These are phyloP conservation scores for Lontra canadensis DNA, from an alignment of 2,113 vertebrate genomes.

Conservation along the genomic window DNA sequence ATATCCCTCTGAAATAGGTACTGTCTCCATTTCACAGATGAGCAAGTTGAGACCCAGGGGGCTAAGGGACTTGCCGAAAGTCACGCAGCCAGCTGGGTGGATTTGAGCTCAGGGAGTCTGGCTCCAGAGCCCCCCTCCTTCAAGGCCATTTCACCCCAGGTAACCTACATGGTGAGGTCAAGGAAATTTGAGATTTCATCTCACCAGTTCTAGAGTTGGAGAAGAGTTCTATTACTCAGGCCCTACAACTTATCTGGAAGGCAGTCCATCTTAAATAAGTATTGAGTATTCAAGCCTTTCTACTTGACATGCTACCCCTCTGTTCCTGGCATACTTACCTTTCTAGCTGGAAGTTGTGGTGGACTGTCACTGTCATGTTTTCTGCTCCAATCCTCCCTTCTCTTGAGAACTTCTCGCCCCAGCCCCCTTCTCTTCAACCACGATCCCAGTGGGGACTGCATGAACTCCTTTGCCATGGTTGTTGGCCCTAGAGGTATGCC, in stretches of 20 bases:
- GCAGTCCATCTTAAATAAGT: background rate
- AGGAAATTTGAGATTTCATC: background rate
- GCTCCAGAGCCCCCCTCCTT: background rate
- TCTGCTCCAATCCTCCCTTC: background rate
- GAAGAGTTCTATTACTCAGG: background rate
- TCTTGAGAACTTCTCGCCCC: background rate
- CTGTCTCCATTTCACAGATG: background rate
- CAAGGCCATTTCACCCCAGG: background rate
- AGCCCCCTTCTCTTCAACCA: background rate
- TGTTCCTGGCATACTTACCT: background rate
- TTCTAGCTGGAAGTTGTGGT: background rate
- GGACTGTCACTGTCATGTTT: background rate
- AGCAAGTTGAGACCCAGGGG: background rate
- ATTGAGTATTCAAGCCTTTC: background rate
- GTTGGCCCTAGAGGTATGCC: background rate
- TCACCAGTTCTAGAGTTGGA: background rate
- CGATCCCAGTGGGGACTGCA: background rate
- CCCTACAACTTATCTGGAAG: background rate
- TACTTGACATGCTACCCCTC: background rate
- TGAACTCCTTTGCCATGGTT: background rate
- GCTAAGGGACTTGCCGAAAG: background rate
- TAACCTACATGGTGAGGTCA: background rate
- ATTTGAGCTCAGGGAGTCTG: background rate
- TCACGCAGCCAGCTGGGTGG: background rate
- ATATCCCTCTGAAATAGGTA: background rate